Base-by-base conservation (phyloP, 1,140 invertebrate genomes). In the Penaeus indicus region DNA sequence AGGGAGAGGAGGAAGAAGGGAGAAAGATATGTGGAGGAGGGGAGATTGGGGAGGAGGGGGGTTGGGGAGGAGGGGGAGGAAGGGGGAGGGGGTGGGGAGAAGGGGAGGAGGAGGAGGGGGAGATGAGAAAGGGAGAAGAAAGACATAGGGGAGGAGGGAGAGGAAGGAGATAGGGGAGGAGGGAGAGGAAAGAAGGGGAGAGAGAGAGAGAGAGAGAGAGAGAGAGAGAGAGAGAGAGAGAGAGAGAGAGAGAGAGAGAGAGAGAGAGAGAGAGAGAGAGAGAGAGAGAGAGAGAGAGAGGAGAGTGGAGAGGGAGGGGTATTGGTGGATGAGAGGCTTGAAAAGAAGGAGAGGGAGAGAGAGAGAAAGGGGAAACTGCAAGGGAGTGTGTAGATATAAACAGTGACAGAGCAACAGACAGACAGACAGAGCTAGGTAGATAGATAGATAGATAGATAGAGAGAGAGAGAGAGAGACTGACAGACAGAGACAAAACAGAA, bases 191-290 rank as follows among this genome's bases (percentile, higher is more conserved):
- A 32, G 69, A 72, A 32, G 32, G 69, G 32, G 69, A 72, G 69
- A 72, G 67, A 72, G 69, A 72, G 69, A 72, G 69, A 72, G 69
- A 72, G n/a, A 32, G 32, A 1, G 32, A 72, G n/a, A 72, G 69
- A 19, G 69, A 1, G n/a, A 19, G 63, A n/a, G 63, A 77, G 4
- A 27, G 72, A 32, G 25, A 77, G n/a, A 27, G 72, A 27, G 25
- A 27, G 72, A 27, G 72, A 77, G 72, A 77, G 72, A 77, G 25
- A 42, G 47, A 72, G 69, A 72, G 69, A 72, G 67, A 72, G 69
- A 72, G 69, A 72, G 69, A 72, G 69, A 72, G 3, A 3, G 32
- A 8, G 32, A 8, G 32, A 32, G 32, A 72, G 67, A 72, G 67
- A 72, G 69, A 72, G 8, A 8, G 69, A 8, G 69, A 72, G 69